Evolutionary conservation across 2,888 invertebrate species (phyloP), one percentile per base, ranked within the genome.

Genomic region (Litoditis marina): DNA sequence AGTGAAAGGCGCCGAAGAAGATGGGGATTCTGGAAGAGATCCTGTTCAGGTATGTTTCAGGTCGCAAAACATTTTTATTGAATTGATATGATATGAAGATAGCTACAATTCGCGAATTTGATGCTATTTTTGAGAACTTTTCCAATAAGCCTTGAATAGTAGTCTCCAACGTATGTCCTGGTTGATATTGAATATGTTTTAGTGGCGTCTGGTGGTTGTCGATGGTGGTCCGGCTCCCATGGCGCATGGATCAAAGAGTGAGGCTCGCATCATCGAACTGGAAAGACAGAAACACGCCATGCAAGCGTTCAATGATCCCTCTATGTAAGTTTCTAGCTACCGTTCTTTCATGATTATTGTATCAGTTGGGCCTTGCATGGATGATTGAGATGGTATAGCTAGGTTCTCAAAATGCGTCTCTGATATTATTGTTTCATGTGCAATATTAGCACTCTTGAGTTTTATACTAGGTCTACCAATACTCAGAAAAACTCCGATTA

Each of bases 141-240:
- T n/a, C n/a, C n/a, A n/a, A n/a, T n/a, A n/a, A n/a, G n/a, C n/a
- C n/a, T n/a, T n/a, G n/a, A n/a, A n/a, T n/a, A n/a, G n/a, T n/a
- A n/a, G n/a, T n/a, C n/a, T n/a, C n/a, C n/a, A n/a, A n/a, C n/a
- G n/a, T n/a, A n/a, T n/a, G n/a, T n/a, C n/a, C n/a, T n/a, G 0
- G 1, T 27, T 25, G 28, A 57, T 8, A n/a, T 16, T 32, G 32
- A 27, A 16, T 3, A 22, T 55, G 16, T 30, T 42, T 61, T 46
- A 61, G 57, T 62, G 62, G 62, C 49, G 57, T 3, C 52, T 62
- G 13, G 16, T 57, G n/a, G 27, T 51, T 7, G n/a, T 62, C 13
- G 63, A 57, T 19, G 47, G 46, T 7, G n/a, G 7, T 16, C 27
- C 13, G 27, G 16, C 4, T 19, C 19, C n/a, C n/a, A 19, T 55